A percentile compares a stretch with the other conserved stretches of the same genome.
Evolutionary conservation across 1,140 invertebrate genomes (phyloP).

Genomic region (Chlorops oryzae): DNA sequence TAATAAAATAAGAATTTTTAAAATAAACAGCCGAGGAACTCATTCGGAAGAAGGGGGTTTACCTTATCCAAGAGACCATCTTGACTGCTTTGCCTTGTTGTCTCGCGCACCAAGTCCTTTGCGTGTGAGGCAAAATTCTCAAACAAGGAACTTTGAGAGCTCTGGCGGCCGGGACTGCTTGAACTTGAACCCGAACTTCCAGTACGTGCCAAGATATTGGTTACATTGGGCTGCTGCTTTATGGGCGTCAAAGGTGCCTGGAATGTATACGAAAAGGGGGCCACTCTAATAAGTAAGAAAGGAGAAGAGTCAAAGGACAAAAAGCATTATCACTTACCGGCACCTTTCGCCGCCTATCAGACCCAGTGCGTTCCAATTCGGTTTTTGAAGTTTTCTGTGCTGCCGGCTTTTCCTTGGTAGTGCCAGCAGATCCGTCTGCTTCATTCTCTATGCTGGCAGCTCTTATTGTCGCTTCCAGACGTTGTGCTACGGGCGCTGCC

Average conservation of each 20-base stretch:
- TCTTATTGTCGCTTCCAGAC: constrained; percentile 38
- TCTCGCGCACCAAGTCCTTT: constrained; percentile 78
- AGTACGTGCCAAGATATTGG: constrained; percentile 59
- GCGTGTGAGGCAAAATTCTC: constrained; percentile 81
- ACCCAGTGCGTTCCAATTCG: constrained; percentile 17
- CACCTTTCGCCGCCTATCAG: constrained; percentile 31
- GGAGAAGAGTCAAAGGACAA: no score
- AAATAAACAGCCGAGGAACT: not conserved
- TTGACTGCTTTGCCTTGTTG: constrained; percentile 80
- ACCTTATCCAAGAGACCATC: constrained; percentile 85
- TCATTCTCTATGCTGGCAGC: constrained; percentile 37
- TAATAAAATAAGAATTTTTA: not conserved
- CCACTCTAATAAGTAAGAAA: not conserved
- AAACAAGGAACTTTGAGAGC: constrained; percentile 72
- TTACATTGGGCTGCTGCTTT: constrained; percentile 58
- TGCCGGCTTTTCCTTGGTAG: constrained; percentile 14
- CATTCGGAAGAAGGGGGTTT: constrained; percentile 10
- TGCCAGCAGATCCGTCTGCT: constrained; percentile 16
- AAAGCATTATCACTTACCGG: no score
- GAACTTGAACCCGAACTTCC: constrained; percentile 58
- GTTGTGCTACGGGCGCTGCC: constrained; percentile 35
- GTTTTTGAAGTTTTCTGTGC: constrained; percentile 24
- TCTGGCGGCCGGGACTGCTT: constrained; percentile 55
- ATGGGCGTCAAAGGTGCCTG: constrained; percentile 50
- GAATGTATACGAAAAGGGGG: not conserved